phyloP scores from a whole-genome alignment of 1,140 invertebrate species.

The Habropoda laboriosa region DNA sequence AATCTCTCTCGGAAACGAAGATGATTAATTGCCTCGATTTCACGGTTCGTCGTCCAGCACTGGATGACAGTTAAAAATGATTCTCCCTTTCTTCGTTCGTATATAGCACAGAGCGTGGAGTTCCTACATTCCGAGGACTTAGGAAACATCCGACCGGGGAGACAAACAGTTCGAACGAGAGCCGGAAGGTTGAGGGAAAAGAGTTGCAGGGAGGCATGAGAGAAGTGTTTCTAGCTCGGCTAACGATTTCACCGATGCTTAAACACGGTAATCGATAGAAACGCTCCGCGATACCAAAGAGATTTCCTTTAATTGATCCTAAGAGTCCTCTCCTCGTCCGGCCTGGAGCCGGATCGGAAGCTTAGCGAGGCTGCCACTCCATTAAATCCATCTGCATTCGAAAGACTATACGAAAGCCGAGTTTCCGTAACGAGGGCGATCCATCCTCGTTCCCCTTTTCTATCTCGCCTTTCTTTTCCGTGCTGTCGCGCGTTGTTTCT shows the following conservation, averaged over 20 bases:
- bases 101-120: no score
- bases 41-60: not conserved
- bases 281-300: conserved; percentile 40
- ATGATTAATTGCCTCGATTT: conserved; percentile 49
- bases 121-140: not conserved
- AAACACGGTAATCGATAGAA: conserved; percentile 50
- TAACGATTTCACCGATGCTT: conserved; percentile 34
- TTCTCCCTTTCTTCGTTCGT: not conserved
- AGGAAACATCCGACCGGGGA: not conserved
- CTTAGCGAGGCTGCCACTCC: conserved; percentile 26
- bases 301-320: conserved; percentile 64
- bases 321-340: conserved; percentile 42
- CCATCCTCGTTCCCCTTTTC: not conserved
- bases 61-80: conserved; percentile 41
- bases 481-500: conserved; percentile 26
- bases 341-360: conserved; percentile 36
- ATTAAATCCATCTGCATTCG: conserved; percentile 66
- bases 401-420: conserved; percentile 48
- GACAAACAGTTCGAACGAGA: not conserved
- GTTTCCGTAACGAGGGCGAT: conserved; percentile 48
- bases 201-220: not conserved
- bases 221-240: not conserved
- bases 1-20: conserved; percentile 16
- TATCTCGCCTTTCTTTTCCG: conserved; percentile 43
- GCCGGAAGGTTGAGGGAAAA: not conserved